phyloP scores from a whole-genome alignment of 2,888 invertebrate species.

The Siphlonurus alternatus region DNA sequence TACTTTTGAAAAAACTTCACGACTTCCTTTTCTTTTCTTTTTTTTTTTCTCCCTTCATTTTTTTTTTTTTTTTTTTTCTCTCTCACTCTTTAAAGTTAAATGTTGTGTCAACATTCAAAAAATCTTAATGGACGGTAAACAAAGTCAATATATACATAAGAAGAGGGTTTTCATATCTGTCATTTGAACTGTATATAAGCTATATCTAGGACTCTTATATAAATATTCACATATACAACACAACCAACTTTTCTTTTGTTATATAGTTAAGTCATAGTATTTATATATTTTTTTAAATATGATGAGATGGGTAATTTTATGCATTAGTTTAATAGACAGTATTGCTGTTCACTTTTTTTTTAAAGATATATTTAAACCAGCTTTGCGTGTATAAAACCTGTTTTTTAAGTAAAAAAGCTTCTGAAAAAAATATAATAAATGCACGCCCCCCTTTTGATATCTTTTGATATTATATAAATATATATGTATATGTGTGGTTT shows the following conservation, averaged over 20 bases:
- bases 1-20: background rate
- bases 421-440: background rate
- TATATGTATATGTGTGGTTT: too few species aligned
- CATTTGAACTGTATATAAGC: too few species aligned
- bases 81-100: too few species aligned
- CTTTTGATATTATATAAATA: background rate
- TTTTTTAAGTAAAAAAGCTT: background rate
- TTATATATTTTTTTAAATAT: background rate
- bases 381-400: background rate
- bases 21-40: background rate
- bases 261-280: background rate
- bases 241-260: background rate
- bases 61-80: too few species aligned
- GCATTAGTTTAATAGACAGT: too few species aligned
- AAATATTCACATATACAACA: too few species aligned
- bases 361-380: background rate
- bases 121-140: conserved; percentile 2
- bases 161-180: too few species aligned
- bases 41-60: background rate
- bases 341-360: too few species aligned
- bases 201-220: too few species aligned
- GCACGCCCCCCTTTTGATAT: background rate
- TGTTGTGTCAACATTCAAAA: too few species aligned
- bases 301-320: background rate
- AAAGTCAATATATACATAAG: background rate